Percentiles rank a stretch among this genome's conserved stretches.
Evolutionary conservation across 2,113 vertebrate species (phyloP).

Genomic region (Cyphomyrus plagiostoma): DNA sequence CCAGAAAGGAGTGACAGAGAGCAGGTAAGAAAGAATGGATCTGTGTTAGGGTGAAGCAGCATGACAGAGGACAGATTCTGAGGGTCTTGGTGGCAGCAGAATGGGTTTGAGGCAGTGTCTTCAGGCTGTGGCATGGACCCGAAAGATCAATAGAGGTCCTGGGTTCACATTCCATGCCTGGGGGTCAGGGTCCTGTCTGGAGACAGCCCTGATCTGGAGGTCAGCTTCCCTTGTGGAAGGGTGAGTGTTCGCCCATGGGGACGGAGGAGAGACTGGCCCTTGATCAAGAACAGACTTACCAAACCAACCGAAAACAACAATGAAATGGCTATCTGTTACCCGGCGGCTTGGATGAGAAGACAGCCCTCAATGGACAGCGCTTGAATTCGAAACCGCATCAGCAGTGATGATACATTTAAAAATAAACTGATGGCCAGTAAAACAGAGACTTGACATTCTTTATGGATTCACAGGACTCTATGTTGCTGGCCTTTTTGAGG

Average conservation of each 20-base stretch:
- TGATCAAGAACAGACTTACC: conserved; percentile 20
- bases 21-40: background rate
- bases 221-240: conserved; percentile 18
- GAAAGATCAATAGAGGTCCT: conserved; percentile 25
- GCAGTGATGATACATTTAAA: background rate
- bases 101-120: background rate
- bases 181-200: conserved; percentile 25
- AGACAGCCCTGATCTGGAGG: conserved; percentile 20
- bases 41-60: background rate
- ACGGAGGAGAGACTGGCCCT: background rate
- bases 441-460: background rate
- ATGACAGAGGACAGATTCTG: background rate
- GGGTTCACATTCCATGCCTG: conserved; percentile 34
- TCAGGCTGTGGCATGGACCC: background rate
- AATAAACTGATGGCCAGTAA: background rate
- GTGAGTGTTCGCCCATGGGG: conserved; percentile 19
- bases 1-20: background rate
- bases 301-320: background rate
- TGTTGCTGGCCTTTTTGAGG: background rate
- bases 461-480: background rate
- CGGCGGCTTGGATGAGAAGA: background rate
- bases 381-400: background rate
- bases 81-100: background rate
- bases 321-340: background rate
- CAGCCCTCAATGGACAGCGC: background rate